Evolutionary conservation across 2,888 invertebrate genomes (phyloP).

Genomic region (Platynereis dumerilii): DNA sequence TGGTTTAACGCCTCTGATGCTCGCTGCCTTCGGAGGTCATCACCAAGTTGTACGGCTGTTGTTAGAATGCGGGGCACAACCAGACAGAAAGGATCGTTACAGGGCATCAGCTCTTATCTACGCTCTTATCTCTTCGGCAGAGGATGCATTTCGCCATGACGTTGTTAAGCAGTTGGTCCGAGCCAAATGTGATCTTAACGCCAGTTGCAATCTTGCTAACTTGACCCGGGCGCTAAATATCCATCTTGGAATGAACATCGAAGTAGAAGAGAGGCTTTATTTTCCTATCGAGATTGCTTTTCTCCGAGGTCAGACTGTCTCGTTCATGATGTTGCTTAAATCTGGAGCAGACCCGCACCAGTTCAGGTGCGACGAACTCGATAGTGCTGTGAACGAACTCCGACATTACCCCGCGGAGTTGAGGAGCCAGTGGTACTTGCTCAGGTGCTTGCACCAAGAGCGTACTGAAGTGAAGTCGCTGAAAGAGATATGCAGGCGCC

Average conservation of each 20-base stretch:
- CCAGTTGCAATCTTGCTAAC: constrained; percentile 27
- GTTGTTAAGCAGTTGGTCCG: constrained; percentile 47
- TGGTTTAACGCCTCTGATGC: constrained; percentile 38
- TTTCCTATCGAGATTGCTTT: constrained; percentile 32
- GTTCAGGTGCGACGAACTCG: constrained; percentile 12
- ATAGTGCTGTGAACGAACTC: constrained; percentile 3
- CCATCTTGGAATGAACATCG: neutral
- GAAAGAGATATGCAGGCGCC: constrained; percentile 37
- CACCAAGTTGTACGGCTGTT: constrained; percentile 24
- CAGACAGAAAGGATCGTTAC: constrained; percentile 29
- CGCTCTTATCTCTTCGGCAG: constrained; percentile 33
- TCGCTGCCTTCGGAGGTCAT: constrained; percentile 32
- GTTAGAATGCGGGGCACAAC: constrained; percentile 31
- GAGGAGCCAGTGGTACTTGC: constrained; percentile 19
- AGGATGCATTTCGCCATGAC: constrained; percentile 13
- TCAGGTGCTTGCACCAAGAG: constrained; percentile 30
- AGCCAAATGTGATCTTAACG: constrained; percentile 45
- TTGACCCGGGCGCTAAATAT: constrained; percentile 10
- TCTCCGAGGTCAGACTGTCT: constrained; percentile 18
- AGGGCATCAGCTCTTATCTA: constrained; percentile 33
- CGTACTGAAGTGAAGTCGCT: constrained; percentile 33
- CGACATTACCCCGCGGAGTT: neutral
- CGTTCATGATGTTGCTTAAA: constrained; percentile 32
- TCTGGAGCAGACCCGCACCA: constrained; percentile 18
- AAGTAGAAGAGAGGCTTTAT: constrained; percentile 29